Percentiles rank a stretch among this genome's conserved stretches.
These are phyloP conservation scores for Eriocheir sinensis DNA, from an alignment of 1,140 invertebrate species.

Conservation along the genomic window DNA sequence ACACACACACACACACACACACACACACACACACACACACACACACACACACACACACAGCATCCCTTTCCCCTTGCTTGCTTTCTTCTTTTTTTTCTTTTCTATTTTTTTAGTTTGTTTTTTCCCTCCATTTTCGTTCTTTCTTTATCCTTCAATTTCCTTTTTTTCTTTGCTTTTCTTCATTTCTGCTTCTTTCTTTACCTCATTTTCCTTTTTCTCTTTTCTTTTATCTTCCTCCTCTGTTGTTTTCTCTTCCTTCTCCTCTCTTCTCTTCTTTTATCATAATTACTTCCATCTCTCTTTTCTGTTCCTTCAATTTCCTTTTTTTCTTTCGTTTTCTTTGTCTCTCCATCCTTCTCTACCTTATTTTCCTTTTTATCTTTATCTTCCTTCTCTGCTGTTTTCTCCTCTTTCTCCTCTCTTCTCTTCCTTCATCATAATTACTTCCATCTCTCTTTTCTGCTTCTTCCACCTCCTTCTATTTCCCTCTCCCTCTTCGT, in stretches of 20 bases:
- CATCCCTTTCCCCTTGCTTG: too few species aligned
- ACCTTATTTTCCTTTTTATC: not conserved
- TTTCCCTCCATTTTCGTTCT: not conserved
- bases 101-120: not conserved
- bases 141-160: not conserved
- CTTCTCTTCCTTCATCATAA: not conserved
- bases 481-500: not conserved
- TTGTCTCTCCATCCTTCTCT: too few species aligned
- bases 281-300: not conserved
- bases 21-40: not conserved
- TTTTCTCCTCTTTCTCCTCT: not conserved
- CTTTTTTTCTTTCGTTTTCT: not conserved
- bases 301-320: not conserved
- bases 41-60: conserved; percentile 23
- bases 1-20: not conserved
- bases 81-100: not conserved
- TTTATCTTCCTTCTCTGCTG: not conserved
- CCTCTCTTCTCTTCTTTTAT: too few species aligned
- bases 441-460: not conserved
- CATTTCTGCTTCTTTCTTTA: not conserved
- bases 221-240: too few species aligned
- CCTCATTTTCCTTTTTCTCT: conserved; percentile 7
- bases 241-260: too few species aligned
- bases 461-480: not conserved
- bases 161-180: not conserved